Conservation (phyloP, 2,888 invertebrate genomes). For the Drosophila rubida region DNA sequence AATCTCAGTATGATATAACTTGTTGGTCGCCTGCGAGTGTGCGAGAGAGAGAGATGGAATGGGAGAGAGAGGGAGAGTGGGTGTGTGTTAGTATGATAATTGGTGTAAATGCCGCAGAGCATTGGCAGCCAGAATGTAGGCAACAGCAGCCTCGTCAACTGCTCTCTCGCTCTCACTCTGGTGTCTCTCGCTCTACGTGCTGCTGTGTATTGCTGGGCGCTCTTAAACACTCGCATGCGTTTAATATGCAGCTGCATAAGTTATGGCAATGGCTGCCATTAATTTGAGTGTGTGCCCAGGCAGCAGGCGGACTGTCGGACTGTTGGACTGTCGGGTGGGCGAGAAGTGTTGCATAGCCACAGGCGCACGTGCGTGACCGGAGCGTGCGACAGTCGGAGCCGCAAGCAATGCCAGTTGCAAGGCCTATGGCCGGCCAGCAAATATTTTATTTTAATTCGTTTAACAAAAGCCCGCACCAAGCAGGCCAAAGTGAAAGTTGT, state of each 20-base stretch:
- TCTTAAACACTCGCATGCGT: constrained; percentile 35
- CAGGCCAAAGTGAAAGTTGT: constrained; percentile 52
- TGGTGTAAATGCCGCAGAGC: constrained; percentile 77
- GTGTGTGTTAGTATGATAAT: constrained; percentile 62
- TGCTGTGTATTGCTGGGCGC: neutral
- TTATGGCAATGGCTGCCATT: constrained; percentile 75
- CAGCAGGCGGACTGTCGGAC: neutral
- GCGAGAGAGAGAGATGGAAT: constrained; percentile 15
- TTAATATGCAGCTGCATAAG: constrained; percentile 81
- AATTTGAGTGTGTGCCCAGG: constrained; percentile 62
- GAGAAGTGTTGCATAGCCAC: constrained; percentile 72
- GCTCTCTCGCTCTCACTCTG: constrained; percentile 10
- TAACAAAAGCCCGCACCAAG: constrained; percentile 57
- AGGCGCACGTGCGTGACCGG: constrained; percentile 79
- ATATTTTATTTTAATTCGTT: constrained; percentile 79
- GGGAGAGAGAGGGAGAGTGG: constrained; percentile 19
- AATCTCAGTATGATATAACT: constrained; percentile 70
- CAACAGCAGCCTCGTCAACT: constrained; percentile 5
- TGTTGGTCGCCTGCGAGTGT: constrained; percentile 32
- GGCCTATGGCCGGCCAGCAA: constrained; percentile 20
- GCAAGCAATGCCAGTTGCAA: constrained; percentile 16
- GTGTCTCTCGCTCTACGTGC: constrained; percentile 5
- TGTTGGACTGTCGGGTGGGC: neutral
- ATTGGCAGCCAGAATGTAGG: constrained; percentile 35
- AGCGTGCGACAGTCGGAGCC: constrained; percentile 10